These are phyloP conservation scores for Epirrhoe tristata DNA, from an alignment of 2,888 invertebrate genomes.

Conservation along the genomic window DNA sequence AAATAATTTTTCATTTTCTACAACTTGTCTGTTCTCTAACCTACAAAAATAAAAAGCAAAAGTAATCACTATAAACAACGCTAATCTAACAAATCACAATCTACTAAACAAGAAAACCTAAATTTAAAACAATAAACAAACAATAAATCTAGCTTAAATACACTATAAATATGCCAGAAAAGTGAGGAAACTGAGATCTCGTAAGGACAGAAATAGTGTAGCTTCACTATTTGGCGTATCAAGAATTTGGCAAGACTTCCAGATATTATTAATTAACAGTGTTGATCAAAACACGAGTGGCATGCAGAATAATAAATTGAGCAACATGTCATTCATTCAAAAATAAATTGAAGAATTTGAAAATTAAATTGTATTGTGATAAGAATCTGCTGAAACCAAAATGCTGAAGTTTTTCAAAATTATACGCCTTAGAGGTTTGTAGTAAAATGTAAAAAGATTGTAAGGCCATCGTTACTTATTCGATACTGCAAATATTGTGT, in stretches of 20 bases:
- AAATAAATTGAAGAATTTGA: background rate
- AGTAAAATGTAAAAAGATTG: no score
- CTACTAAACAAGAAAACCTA: constrained; percentile 50
- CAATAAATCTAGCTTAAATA: constrained; percentile 62
- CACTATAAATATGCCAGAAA: constrained; percentile 60
- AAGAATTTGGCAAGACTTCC: constrained; percentile 28
- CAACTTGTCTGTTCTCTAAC: constrained; percentile 5
- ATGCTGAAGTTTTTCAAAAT: background rate
- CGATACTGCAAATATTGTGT: no score
- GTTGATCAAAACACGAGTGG: constrained; percentile 10
- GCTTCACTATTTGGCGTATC: constrained; percentile 22
- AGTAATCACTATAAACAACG: constrained; percentile 40
- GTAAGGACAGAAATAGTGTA: constrained; percentile 46
- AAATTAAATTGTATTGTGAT: background rate
- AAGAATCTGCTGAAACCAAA: background rate
- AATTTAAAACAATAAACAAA: constrained; percentile 65
- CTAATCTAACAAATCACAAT: constrained; percentile 46
- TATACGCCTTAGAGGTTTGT: no score
- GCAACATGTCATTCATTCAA: background rate
- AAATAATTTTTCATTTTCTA: constrained; percentile 23
- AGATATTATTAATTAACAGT: constrained; percentile 26
- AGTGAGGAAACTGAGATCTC: constrained; percentile 48
- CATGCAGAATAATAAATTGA: background rate
- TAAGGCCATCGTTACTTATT: no score
- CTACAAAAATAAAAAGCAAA: constrained; percentile 28